Evolutionary conservation across 30 jellyfish, hydroid and myxozoan genomes (phyloP), one percentile per base, ranked within the genome.

Genomic region (Sanderia malayensis): DNA sequence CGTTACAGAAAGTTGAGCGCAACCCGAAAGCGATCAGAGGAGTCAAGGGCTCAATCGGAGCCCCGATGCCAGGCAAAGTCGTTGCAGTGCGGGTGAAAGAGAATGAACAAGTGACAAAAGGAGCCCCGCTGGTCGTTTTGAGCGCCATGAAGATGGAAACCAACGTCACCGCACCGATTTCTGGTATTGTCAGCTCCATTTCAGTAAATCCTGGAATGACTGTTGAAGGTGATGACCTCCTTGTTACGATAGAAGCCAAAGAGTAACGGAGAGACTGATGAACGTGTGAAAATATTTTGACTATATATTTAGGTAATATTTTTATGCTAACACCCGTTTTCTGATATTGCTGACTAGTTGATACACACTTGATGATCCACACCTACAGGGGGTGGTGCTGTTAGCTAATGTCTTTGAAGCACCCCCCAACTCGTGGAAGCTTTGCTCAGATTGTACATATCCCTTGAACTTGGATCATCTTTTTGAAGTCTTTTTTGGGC

Each of bases 41-140:
- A 58, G 89, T 58, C 67, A 82, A 70, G 33, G 96, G 96, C 20
- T 89, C 96, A 7, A 52, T 94, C 26, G 97, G 97, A 23, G 99
- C 99, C 11, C 99, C 99, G 20, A 94, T 94, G 99, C 99, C 99
- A 4, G 99, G 99, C n/a, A 88, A 94, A 79, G 96, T 94, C 24
- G 93, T 94, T 11, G 86, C 87, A 26, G 41, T 94, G 11, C 94
- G 97, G 27, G 99, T 94, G 10, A 71, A 83, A 57, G 97, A 87
- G 52, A 96, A 97, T 22, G 95, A 87, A 31, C 62, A 24, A n/a
- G 97, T 94, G 2, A 58, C 55, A 19, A 87, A 82, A 45, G 99
- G 99, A 4, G 98, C 94, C 65, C 94, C 95, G 13, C 82, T 94
- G 2, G 90, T 86, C 18, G 97, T 86, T 33, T 74, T 94, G 58